Evolutionary conservation across 1,140 invertebrate genomes (phyloP), one percentile per base, ranked within the genome.

Genomic region (Bombus sylvicola): DNA sequence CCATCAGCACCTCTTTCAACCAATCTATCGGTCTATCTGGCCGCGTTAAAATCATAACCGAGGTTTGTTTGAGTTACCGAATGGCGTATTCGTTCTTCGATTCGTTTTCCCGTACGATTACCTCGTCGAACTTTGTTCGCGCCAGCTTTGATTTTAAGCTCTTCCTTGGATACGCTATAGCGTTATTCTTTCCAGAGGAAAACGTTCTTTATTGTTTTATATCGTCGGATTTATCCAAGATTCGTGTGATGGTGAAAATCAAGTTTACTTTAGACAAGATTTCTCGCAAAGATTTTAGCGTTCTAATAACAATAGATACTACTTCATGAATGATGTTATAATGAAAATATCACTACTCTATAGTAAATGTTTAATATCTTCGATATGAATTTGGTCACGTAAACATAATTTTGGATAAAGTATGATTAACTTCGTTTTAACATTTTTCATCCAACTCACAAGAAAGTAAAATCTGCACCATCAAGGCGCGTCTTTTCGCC

Each of bases 1-100:
- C 86, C 83, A 82, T 90, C 86, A 90, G 82, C 86, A 90, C 78
- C 78, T 89, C 62, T 77, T 87, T 69, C 89, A 31, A 85, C 74
- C 74, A 39, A 87, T 83, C 85, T 71, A 86, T 83, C 43, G 73
- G 39, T 84, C 73, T 68, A 81, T 82, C 57, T 83, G 64, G 62
- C 64, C 66, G 69, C 62, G 73, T 82, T 87, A 89, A 89, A 89
- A 89, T 89, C 87, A 85, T 85, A 85, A 81, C 78, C 62, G 13
- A 37, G 62, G 37, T 47, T 85, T 85, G 71, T 85, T 85, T 72
- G 53, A 64, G 39, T 69, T 64, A 64, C 31, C 53, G 76, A 69
- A 77, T 28, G 62, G 64, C 34, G 74, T 71, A 59, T 68, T 62
- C 41, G n/a, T 76, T 31, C 12, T 1, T 31, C 62, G 64, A 69